These are phyloP conservation scores for Pelodytes ibericus DNA, from an alignment of 2,797 vertebrate species.

Conservation along the genomic window DNA sequence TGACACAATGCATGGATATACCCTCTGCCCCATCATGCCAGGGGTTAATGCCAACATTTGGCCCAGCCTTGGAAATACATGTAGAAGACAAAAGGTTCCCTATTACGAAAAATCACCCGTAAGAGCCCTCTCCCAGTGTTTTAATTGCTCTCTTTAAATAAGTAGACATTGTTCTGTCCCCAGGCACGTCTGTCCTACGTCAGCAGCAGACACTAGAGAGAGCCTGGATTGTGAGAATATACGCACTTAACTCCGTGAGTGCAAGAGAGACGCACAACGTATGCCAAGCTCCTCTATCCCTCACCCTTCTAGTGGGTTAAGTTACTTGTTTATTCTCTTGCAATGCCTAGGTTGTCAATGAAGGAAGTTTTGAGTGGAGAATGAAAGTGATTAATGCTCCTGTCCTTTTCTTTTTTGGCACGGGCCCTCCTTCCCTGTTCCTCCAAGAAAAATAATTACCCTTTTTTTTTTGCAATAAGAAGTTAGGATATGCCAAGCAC, in stretches of 20 bases:
- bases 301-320: background rate
- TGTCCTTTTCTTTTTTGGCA: constrained; percentile 22
- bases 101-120: background rate
- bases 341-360: background rate
- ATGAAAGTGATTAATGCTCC: constrained; percentile 1
- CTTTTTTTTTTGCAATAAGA: constrained; percentile 8
- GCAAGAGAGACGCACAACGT: background rate
- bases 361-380: background rate
- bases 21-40: background rate
- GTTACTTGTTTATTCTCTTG: background rate
- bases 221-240: background rate
- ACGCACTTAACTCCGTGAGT: background rate
- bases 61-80: background rate
- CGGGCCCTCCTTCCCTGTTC: background rate
- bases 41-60: background rate
- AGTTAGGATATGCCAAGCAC: constrained; percentile 11
- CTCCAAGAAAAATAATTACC: constrained; percentile 22
- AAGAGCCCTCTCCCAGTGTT: background rate
- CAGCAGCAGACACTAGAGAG: background rate
- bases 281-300: background rate
- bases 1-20: background rate
- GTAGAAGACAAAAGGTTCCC: background rate
- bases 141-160: background rate
- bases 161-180: background rate
- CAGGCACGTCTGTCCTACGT: background rate